Conservation (phyloP, 2,113 vertebrate genomes). For the Colistium nudipinnis region DNA sequence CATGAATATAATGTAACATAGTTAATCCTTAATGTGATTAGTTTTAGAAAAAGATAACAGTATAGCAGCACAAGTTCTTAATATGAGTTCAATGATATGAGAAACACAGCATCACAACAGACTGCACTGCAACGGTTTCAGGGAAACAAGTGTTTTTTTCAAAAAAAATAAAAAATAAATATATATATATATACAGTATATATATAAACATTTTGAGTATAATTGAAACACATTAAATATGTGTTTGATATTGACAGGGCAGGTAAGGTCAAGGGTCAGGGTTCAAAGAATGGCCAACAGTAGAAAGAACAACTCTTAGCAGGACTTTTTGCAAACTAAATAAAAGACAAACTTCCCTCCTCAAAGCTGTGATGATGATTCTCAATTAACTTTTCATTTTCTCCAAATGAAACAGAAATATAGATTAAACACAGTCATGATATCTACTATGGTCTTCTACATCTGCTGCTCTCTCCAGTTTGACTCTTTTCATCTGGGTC, state of each 20-base stretch:
- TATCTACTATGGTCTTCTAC: conserved; percentile 24
- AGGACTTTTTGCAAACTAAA: conserved; percentile 8
- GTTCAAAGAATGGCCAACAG: conserved; percentile 43
- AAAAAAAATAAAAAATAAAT: background rate
- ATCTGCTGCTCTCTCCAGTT: conserved; percentile 46
- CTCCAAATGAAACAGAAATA: conserved; percentile 38
- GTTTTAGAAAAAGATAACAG: conserved; percentile 10
- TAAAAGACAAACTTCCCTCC: conserved; percentile 25
- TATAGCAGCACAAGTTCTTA: background rate
- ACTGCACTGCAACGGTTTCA: too few species aligned
- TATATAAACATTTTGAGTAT: too few species aligned
- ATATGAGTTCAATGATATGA: conserved; percentile 14
- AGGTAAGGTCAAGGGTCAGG: conserved; percentile 31
- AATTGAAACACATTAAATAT: conserved; percentile 16
- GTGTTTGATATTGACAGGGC: conserved; percentile 14
- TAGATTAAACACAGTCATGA: conserved; percentile 39
- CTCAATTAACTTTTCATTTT: conserved; percentile 39
- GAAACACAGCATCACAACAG: conserved; percentile 1
- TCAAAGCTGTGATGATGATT: conserved; percentile 29
- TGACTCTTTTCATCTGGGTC: conserved; percentile 49
- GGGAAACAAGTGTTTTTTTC: too few species aligned
- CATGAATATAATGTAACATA: background rate
- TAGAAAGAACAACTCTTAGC: conserved; percentile 24
- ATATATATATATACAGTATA: too few species aligned
- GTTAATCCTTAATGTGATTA: background rate